Conservation (phyloP, 2,113 vertebrate genomes). For the Micromys minutus region DNA sequence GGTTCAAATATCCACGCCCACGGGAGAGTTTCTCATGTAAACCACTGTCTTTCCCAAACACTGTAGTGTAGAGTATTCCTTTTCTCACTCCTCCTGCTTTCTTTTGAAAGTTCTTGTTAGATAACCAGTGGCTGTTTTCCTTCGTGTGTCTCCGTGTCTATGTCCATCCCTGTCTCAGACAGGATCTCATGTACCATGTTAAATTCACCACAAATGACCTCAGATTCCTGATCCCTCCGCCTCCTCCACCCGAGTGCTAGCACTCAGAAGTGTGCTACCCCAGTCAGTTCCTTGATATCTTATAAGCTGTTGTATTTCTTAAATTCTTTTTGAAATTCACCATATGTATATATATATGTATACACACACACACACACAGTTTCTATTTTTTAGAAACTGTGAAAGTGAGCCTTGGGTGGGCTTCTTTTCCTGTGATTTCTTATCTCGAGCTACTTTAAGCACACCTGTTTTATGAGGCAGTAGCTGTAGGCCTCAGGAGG, state of each 20-base stretch:
- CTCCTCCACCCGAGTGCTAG: background rate
- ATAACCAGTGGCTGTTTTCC: background rate
- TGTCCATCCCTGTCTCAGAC: background rate
- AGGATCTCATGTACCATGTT: background rate
- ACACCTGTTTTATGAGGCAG: slow-evolving; percentile 8
- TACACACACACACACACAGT: no score
- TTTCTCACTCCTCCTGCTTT: background rate
- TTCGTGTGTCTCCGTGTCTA: background rate
- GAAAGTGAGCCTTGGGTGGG: background rate
- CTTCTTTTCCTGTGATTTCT: background rate
- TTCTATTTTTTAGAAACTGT: slow-evolving; percentile 9
- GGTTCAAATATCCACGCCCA: background rate
- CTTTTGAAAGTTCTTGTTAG: background rate
- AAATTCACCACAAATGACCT: background rate
- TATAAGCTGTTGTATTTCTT: background rate
- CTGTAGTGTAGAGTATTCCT: slow-evolving; percentile 6
- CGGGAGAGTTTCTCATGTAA: background rate
- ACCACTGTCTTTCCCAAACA: background rate
- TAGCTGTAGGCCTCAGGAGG: background rate
- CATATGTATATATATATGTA: no score
- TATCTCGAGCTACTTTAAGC: slow-evolving; percentile 18
- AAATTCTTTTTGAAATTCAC: background rate
- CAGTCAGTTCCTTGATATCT: background rate
- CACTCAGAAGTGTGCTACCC: background rate
- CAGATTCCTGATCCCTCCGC: background rate